Base-by-base conservation (phyloP, 92 coral and sea anemone genomes). In the Nematostella vectensis region DNA sequence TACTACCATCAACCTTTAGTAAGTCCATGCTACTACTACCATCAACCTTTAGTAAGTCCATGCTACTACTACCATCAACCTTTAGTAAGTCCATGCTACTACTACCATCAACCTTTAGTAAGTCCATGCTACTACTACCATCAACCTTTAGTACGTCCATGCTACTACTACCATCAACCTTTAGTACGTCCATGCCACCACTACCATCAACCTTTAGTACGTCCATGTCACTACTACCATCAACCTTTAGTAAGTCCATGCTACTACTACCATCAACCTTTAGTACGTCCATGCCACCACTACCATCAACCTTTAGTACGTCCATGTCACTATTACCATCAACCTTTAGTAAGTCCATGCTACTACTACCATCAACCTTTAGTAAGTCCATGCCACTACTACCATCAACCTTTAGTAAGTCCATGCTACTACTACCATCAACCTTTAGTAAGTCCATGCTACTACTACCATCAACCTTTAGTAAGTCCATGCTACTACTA, bases 171-270 rank as follows among this genome's bases (percentile, higher is more conserved):
- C 87, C 1, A 74, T 78, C 20, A 84, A 78, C 33, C 54, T 70
- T 11, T 40, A 50, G 69, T 60, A 31, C 12, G 76, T 48, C 25
- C 40, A 6, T 13, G 87, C 81, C 21, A 79, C 83, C 17, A 74
- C 50, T n/a, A 79, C 87, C 0, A 69, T 84, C 23, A 84, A 84
- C 27, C 54, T 70, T 11, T 40, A 61, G 76, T 60, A 49, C n/a
- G 69, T 58, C n/a, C n/a, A n/a, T 9, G 88, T 78, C n/a, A 91
- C 96, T 10, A 85, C 67, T 10, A 85, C 95, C 1, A 81, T 91
- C 20, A 91, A 85, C 30, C 57, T 71, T 10, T 45, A 52, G 78
- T 71, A 53, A 15, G 78, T 60, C 27, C 17, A 9, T 9, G 18
- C 9, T 11, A 11, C 51, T 45, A 45, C 17, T 45, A 11, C 51